phyloP scores from a whole-genome alignment of 2,113 vertebrate species.

The Morone chrysops region DNA sequence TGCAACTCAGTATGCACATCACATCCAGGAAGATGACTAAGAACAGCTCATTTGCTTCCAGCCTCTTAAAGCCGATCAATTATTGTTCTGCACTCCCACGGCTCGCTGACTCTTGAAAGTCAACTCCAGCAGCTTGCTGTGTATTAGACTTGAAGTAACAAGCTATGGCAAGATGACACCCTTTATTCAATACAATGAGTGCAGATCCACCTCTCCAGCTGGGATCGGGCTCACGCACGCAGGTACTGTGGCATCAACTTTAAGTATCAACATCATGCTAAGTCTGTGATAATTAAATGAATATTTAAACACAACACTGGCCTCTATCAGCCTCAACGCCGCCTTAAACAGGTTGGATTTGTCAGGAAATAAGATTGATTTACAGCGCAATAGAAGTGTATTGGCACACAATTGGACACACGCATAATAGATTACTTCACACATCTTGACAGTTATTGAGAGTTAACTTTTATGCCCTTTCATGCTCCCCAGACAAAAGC shows the following conservation, averaged over 20 bases:
- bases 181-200: not conserved
- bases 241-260: not conserved
- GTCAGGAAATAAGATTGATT: not conserved
- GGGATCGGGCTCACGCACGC: not conserved
- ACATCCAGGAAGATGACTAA: slow-evolving; percentile 47
- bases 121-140: slow-evolving; percentile 32
- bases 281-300: not conserved
- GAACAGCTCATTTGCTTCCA: slow-evolving; percentile 51
- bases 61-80: slow-evolving; percentile 61
- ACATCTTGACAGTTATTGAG: not conserved
- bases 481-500: not conserved
- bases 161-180: slow-evolving; percentile 23
- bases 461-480: not conserved
- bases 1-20: slow-evolving; percentile 50
- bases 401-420: not conserved
- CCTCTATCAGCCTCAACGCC: not conserved
- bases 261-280: not conserved
- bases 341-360: not conserved
- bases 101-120: slow-evolving; percentile 59
- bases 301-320: slow-evolving; percentile 20
- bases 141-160: slow-evolving; percentile 31
- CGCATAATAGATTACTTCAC: not conserved
- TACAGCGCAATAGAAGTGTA: not conserved
- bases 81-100: slow-evolving; percentile 40
- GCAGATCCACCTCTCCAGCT: not conserved